Evolutionary conservation across 2,113 vertebrate genomes (phyloP).

Genomic region (Nesospiza acunhae): DNA sequence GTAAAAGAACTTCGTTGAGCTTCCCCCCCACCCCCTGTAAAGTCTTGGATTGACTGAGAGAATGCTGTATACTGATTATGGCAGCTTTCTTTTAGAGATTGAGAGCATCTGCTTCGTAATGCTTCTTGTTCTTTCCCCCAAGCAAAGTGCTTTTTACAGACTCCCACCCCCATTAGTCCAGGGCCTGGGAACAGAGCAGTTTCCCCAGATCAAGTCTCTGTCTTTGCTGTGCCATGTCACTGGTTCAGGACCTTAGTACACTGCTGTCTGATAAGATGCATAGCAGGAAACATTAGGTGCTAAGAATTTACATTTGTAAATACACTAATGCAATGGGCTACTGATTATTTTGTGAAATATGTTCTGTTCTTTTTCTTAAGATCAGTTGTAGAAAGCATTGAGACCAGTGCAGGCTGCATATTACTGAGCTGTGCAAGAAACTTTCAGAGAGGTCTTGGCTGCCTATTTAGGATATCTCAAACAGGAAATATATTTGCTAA

Average conservation of each 20-base stretch:
- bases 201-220: constrained; percentile 16
- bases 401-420: neutral
- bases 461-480: neutral
- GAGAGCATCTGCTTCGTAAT: constrained; percentile 76
- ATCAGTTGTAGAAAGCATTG: neutral
- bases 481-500: neutral
- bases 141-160: constrained; percentile 62
- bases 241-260: constrained; percentile 55
- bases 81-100: constrained; percentile 68
- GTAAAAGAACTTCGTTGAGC: constrained; percentile 53
- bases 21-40: neutral
- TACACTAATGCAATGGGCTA: neutral
- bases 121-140: constrained; percentile 2
- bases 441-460: neutral
- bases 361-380: neutral
- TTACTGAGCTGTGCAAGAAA: neutral
- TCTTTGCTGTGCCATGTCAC: constrained; percentile 30
- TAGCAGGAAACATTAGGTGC: constrained; percentile 1
- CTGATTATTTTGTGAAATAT: neutral
- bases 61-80: constrained; percentile 65
- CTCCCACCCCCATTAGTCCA: constrained; percentile 41
- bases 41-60: constrained; percentile 67
- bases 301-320: constrained; percentile 65
- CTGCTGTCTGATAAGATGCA: constrained; percentile 60
- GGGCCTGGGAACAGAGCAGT: constrained; percentile 73